Evolutionary conservation across 2,797 vertebrate species (phyloP).

Genomic region (Hydrophis major): DNA sequence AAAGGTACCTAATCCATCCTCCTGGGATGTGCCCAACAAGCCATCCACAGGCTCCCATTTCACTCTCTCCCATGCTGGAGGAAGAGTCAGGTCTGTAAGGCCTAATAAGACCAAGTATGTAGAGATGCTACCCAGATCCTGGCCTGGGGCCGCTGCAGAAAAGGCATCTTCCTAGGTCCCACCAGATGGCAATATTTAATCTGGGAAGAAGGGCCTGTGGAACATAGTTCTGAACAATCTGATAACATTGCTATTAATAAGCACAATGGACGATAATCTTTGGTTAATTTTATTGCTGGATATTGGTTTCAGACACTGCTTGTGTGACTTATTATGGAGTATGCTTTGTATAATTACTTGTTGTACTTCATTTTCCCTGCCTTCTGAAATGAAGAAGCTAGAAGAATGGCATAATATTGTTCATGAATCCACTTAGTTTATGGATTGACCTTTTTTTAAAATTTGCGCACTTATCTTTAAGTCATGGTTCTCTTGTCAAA

Average conservation of each 20-base stretch:
- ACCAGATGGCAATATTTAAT: not conserved
- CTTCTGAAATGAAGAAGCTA: not conserved
- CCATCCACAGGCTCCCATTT: not conserved
- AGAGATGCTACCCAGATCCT: not conserved
- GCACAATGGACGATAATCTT: not conserved
- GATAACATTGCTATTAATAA: not conserved
- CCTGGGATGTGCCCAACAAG: not conserved
- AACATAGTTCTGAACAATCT: not conserved
- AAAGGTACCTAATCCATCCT: not conserved
- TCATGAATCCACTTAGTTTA: not conserved
- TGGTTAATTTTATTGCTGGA: not conserved
- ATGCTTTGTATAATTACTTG: not conserved
- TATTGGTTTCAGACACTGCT: too few species aligned
- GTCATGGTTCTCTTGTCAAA: not conserved
- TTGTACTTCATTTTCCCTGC: not conserved
- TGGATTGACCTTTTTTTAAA: not conserved
- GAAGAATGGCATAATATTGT: not conserved
- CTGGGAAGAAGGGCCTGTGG: not conserved
- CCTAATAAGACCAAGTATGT: not conserved
- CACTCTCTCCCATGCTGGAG: not conserved
- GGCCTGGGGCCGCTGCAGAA: not conserved
- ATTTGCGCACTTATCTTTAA: not conserved
- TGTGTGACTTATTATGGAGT: not conserved
- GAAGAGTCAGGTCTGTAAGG: not conserved
- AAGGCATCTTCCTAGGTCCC: not conserved